Evolutionary conservation across 2,888 invertebrate genomes (phyloP).

Genomic region (Xestia rhomboidea): DNA sequence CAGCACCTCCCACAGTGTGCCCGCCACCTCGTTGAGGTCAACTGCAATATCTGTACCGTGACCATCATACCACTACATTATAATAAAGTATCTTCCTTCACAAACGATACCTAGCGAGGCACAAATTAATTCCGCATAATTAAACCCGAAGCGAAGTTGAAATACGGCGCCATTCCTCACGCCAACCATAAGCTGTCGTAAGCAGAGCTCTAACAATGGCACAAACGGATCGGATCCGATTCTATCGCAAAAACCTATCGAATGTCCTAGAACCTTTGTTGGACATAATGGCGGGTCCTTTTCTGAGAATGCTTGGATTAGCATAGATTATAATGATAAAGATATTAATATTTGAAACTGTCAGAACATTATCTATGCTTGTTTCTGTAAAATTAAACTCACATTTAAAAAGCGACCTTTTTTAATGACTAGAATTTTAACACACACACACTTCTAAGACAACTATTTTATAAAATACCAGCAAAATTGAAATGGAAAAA

Average conservation of each 20-base stretch:
- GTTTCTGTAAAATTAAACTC: neutral
- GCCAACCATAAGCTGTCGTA: conserved; percentile 49
- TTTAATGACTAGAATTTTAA: neutral
- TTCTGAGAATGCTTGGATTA: conserved; percentile 37
- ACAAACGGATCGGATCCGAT: conserved; percentile 47
- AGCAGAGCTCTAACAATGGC: conserved; percentile 51
- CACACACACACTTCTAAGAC: neutral
- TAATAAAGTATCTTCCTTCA: conserved; percentile 30
- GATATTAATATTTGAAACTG: conserved; percentile 36
- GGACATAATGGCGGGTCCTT: conserved; percentile 29
- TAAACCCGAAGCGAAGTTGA: conserved; percentile 54
- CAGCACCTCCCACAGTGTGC: neutral
- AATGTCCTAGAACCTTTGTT: conserved; percentile 46
- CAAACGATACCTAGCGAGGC: conserved; percentile 33
- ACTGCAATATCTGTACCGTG: neutral
- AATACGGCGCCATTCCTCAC: conserved; percentile 59
- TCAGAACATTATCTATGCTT: conserved; percentile 12
- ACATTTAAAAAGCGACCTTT: neutral
- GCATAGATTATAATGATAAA: conserved; percentile 40
- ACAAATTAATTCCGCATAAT: conserved; percentile 65
- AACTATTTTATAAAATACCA: neutral
- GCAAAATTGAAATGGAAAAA: too few relatives aligned
- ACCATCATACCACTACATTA: conserved; percentile 12
- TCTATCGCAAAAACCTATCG: conserved; percentile 53
- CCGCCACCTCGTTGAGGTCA: neutral